These are phyloP conservation scores for Nephrotoma flavescens DNA, from an alignment of 2,888 invertebrate species.

Conservation along the genomic window DNA sequence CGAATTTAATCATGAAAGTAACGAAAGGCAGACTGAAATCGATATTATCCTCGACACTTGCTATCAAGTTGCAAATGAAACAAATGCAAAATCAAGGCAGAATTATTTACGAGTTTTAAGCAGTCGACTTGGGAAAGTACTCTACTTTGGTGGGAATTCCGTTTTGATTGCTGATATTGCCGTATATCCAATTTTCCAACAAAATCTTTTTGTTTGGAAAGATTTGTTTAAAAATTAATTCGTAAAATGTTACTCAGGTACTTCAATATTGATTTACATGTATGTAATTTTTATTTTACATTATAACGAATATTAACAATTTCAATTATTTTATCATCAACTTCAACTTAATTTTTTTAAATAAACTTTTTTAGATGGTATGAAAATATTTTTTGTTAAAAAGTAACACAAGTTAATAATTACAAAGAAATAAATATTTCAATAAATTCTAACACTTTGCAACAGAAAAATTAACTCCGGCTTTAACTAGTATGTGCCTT, in stretches of 20 bases:
- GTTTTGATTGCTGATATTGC: too few relatives aligned
- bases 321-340: too few relatives aligned
- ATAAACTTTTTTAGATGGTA: too few relatives aligned
- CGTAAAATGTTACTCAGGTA: neutral
- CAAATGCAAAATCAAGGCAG: conserved; percentile 34
- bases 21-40: conserved; percentile 27
- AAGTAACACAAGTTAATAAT: too few relatives aligned
- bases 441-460: too few relatives aligned
- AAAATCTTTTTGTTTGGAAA: neutral
- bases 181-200: too few relatives aligned
- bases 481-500: too few relatives aligned
- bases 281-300: neutral
- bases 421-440: too few relatives aligned
- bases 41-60: conserved; percentile 51
- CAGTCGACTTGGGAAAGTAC: conserved; percentile 37
- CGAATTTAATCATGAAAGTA: conserved; percentile 36
- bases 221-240: conserved; percentile 8
- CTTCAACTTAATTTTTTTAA: too few relatives aligned
- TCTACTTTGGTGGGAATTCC: conserved; percentile 35
- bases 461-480: too few relatives aligned
- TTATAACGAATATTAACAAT: neutral
- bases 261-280: neutral
- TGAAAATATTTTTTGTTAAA: too few relatives aligned
- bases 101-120: conserved; percentile 36
- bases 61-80: conserved; percentile 36